These are phyloP conservation scores for Agriotes lineatus DNA, from an alignment of 2,888 invertebrate species.

Conservation along the genomic window DNA sequence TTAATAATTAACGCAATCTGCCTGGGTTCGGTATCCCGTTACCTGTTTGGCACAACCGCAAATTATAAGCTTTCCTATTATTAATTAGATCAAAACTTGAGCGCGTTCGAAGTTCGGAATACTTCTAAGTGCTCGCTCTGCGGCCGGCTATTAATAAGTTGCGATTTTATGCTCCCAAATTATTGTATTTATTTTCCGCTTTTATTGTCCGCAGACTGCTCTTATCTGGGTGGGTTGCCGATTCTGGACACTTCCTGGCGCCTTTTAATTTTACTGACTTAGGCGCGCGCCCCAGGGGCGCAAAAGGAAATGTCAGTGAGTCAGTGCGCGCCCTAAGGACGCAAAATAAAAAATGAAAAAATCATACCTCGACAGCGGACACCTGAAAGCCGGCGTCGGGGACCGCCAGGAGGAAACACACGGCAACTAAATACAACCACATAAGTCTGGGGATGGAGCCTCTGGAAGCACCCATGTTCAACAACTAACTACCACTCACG, in stretches of 20 bases:
- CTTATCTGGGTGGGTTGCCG: constrained; percentile 1
- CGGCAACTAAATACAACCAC: constrained; percentile 49
- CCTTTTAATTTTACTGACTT: neutral
- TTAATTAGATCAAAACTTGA: constrained; percentile 44
- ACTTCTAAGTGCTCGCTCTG: constrained; percentile 40
- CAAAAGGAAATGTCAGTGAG: constrained; percentile 35
- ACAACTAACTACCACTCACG: constrained; percentile 40
- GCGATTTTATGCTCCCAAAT: constrained; percentile 30
- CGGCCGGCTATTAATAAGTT: constrained; percentile 37
- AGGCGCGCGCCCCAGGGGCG: neutral
- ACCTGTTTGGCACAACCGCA: constrained; percentile 37
- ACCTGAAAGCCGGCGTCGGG: constrained; percentile 48
- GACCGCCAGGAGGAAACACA: constrained; percentile 44
- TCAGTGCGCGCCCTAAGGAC: neutral
- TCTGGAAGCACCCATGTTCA: constrained; percentile 48
- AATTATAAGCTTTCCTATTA: constrained; percentile 42
- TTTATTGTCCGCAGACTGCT: neutral
- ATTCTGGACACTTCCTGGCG: neutral
- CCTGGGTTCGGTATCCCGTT: constrained; percentile 38
- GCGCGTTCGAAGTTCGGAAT: constrained; percentile 38
- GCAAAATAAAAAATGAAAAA: constrained; percentile 36
- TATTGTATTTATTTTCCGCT: constrained; percentile 18
- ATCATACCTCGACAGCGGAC: constrained; percentile 47
- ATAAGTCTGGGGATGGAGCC: constrained; percentile 49
- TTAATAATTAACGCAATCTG: constrained; percentile 41